Base-by-base conservation (phyloP, 2,888 invertebrate species). In the Laothoe populi region DNA sequence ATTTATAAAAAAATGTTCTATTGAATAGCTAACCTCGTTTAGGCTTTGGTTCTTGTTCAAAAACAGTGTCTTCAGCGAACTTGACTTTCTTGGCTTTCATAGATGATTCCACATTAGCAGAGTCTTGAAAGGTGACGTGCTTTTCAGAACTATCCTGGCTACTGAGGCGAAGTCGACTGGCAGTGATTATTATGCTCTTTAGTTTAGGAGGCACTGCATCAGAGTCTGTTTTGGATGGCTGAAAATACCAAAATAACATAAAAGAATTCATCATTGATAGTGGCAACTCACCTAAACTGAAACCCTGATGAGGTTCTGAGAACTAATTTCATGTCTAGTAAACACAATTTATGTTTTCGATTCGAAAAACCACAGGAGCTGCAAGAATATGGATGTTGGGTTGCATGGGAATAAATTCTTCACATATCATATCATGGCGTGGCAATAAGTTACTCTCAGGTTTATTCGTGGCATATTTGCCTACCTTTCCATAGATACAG, bases 101-200 rank as follows among this genome's bases (percentile, higher is more conserved):
- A 2, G 82, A 86, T 0, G 72, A 70, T n/a, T 89, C 88, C 8
- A 76, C 78, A 11, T 68, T 78, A 57, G 63, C 74, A 0, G 87
- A 86, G 13, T 90, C 91, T 59, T 85, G 87, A 67, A 86, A 87
- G 0, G 88, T 89, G 31, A 86, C 87, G 19, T 90, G 90, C 64
- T 89, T 90, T 62, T 92, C 92, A 0, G 82, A 74, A 62, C 91
- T 92, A 21, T 92, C 92, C 63, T 90, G 91, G 65, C 90, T 90
- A 16, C 85, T 87, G 0, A 87, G 66, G 0, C 84, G 81, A 11
- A 75, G 61, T 2, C 82, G 80, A 61, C 84, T 86, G 8, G 79
- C 81, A 0, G 81, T 82, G 4, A 80, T 70, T 44, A 92, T 92
- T 42, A 92, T 92, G 65, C 92, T 89, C 69, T 92, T 92, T 10